Percentiles rank a stretch among this genome's conserved stretches.
These are phyloP conservation scores for Cerceris rybyensis DNA, from an alignment of 2,888 invertebrate genomes.

Conservation along the genomic window DNA sequence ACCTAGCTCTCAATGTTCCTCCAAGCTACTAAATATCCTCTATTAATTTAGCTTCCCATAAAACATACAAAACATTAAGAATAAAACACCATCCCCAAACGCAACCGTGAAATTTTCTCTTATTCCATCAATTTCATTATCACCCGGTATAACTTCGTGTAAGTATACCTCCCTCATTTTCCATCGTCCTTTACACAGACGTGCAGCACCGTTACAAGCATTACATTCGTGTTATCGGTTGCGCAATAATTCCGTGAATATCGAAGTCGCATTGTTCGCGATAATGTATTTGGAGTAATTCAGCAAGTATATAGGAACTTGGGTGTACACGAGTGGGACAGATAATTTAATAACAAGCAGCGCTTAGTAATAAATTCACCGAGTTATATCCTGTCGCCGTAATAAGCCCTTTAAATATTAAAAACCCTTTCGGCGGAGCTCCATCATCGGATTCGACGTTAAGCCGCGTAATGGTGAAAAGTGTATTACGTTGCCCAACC, in stretches of 20 bases:
- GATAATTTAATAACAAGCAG: constrained; percentile 1
- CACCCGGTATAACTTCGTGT: no score
- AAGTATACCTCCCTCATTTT: no score
- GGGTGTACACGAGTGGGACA: background rate
- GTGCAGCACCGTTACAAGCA: no score
- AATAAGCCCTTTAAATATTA: constrained; percentile 43
- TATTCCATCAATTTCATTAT: no score
- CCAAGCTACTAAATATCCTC: no score
- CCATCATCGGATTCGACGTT: constrained; percentile 47
- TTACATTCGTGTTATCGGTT: background rate
- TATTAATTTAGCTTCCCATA: no score
- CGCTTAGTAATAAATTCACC: constrained; percentile 1
- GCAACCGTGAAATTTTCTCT: no score
- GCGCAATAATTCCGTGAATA: background rate
- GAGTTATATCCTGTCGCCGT: constrained; percentile 3
- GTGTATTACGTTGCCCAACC: constrained; percentile 39
- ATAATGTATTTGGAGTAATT: background rate
- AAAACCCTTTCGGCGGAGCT: constrained; percentile 31
- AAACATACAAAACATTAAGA: no score
- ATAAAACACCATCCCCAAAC: no score
- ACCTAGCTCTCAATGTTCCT: no score
- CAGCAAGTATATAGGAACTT: background rate
- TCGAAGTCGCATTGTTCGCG: no score
- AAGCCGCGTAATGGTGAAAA: constrained; percentile 50
- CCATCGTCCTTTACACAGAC: no score